Base-by-base conservation (phyloP, 2,888 invertebrate species). In the Epinotia brunnichana region DNA sequence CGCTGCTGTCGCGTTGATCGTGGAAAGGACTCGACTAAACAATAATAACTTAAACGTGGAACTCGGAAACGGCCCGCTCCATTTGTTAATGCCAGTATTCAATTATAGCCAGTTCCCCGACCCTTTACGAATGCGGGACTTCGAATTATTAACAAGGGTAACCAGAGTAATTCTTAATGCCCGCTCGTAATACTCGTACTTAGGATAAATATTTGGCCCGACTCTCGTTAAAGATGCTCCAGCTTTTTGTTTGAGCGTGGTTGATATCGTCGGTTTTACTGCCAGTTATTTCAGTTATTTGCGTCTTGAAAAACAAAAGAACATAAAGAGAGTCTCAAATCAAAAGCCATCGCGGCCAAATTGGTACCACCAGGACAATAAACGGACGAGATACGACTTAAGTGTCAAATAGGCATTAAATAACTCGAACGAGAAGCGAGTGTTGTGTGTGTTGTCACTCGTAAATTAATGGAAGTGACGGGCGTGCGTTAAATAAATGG, bases 31-130 rank as follows among this genome's bases (percentile, higher is more conserved):
- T 90, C 88, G 88, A 88, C 85, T 88, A 85, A 86, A 89, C 91
- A 90, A 88, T 91, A 91, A 91, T 89, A 91, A 91, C 87, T 91
- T 90, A 88, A 90, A 91, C 88, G 88, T 88, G 86, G 88, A 89
- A 90, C 90, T 90, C 88, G 86, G 88, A 88, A 90, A 90, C 84
- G 89, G 88, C 82, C 84, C 85, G 86, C 85, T 90, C 89, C 91
- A 91, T 92, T 92, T 90, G 92, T 92, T 91, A 91, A 91, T 90
- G 90, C 91, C 90, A 89, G 90, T 87, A 90, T 92, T 92, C 92
- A 92, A 92, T 92, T 92, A 90, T 90, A 91, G 90, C 88, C 88
- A 86, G 85, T 88, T 88, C 87, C 81, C 87, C 88, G 85, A 89
- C 91, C 90, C 88, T 89, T 85, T 85, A 83, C 69, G 86, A 82